phyloP scores from a whole-genome alignment of 2,888 invertebrate genomes.

The Galeopsomyia nigrocyanea region DNA sequence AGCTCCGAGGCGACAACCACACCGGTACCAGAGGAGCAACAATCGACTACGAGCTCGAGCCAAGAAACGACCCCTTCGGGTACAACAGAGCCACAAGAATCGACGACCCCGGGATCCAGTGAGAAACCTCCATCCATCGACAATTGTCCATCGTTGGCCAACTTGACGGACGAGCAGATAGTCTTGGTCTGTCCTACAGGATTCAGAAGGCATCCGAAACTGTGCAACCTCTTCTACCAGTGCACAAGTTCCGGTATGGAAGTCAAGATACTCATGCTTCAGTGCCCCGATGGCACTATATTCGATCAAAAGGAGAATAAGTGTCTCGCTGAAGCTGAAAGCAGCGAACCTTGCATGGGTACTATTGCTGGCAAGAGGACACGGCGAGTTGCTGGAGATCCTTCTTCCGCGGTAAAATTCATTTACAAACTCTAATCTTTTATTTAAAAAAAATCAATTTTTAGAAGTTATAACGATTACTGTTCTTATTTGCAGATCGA shows the following conservation, averaged over 20 bases:
- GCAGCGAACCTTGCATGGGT: slow-evolving; percentile 73
- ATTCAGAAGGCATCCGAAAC: slow-evolving; percentile 85
- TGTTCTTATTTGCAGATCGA: slow-evolving; percentile 72
- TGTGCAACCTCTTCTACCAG: slow-evolving; percentile 88
- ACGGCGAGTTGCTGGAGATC: slow-evolving; percentile 70
- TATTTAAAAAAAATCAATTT: not conserved
- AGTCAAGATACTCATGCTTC: slow-evolving; percentile 80
- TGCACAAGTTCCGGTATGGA: slow-evolving; percentile 80
- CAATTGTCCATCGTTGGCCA: slow-evolving; percentile 59
- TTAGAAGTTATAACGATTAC: slow-evolving; percentile 9
- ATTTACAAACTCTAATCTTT: not conserved
- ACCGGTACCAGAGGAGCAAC: slow-evolving; percentile 42
- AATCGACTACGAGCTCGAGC: slow-evolving; percentile 41
- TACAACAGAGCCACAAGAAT: slow-evolving; percentile 38
- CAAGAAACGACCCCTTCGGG: slow-evolving; percentile 47
- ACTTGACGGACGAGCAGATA: slow-evolving; percentile 79
- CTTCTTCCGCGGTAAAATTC: slow-evolving; percentile 74
- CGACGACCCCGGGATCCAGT: slow-evolving; percentile 55
- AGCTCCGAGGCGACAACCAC: slow-evolving; percentile 36
- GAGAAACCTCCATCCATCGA: slow-evolving; percentile 50
- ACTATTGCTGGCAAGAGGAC: slow-evolving; percentile 72
- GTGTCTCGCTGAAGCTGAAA: slow-evolving; percentile 77
- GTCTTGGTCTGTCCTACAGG: slow-evolving; percentile 85
- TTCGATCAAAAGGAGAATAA: slow-evolving; percentile 81
- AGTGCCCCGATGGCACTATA: slow-evolving; percentile 83